Evolutionary conservation across 1,140 invertebrate genomes (phyloP).

Genomic region (Meloidogyne chitwoodi): DNA sequence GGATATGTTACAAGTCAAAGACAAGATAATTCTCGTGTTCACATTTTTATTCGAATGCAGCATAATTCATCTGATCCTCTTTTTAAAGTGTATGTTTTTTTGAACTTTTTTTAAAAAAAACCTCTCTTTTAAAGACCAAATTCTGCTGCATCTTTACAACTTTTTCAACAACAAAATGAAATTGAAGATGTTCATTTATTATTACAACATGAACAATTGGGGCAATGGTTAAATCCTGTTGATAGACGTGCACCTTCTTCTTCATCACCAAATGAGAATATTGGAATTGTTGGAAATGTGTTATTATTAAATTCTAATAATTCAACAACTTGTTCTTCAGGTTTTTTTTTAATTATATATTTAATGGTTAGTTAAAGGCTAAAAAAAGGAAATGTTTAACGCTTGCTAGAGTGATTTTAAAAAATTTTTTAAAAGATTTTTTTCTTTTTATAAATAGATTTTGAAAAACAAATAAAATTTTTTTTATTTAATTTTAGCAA

Average conservation of each 20-base stretch:
- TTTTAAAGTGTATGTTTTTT: slow-evolving; percentile 31
- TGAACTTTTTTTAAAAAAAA: not conserved
- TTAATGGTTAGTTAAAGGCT: no score
- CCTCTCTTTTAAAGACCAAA: slow-evolving; percentile 8
- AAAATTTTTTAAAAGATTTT: no score
- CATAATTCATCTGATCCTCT: slow-evolving; percentile 36
- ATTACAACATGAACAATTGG: slow-evolving; percentile 8
- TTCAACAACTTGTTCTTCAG: not conserved
- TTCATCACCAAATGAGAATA: not conserved
- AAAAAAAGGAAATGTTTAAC: no score
- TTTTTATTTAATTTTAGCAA: not conserved
- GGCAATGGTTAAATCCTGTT: slow-evolving; percentile 16
- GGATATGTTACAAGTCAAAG: slow-evolving; percentile 77
- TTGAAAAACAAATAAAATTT: no score
- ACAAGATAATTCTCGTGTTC: slow-evolving; percentile 83
- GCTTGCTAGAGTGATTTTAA: no score
- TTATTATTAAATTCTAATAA: not conserved
- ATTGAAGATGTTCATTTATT: slow-evolving; percentile 3
- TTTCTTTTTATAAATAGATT: no score
- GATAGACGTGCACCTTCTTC: slow-evolving; percentile 19
- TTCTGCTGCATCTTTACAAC: not conserved
- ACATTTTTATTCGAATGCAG: slow-evolving; percentile 30
- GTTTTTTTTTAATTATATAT: not conserved
- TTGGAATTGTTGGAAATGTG: not conserved
- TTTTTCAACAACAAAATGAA: slow-evolving; percentile 4